These are phyloP conservation scores for Heterodera schachtii DNA, from an alignment of 1,140 invertebrate species.

Conservation along the genomic window DNA sequence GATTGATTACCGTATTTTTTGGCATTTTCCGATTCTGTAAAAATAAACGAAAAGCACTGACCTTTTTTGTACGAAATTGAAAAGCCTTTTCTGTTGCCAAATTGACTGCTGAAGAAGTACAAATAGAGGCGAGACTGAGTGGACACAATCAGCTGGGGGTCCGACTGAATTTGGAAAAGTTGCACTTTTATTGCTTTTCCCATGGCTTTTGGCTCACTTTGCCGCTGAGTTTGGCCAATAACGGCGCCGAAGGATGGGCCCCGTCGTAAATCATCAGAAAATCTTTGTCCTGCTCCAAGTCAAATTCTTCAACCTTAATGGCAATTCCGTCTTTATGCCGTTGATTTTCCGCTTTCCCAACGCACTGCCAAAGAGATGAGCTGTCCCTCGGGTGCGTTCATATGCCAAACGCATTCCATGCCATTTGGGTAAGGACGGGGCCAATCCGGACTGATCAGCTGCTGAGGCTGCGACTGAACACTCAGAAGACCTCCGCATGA, in stretches of 20 bases:
- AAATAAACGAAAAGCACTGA: conserved; percentile 31
- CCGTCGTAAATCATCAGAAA: conserved; percentile 87
- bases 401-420: conserved; percentile 87
- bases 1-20: no score
- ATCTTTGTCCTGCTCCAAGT: conserved; percentile 81
- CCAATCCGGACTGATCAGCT: conserved; percentile 76
- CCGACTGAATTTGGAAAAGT: conserved; percentile 72
- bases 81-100: conserved; percentile 85
- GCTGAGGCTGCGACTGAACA: conserved; percentile 42
- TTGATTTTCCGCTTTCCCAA: no score
- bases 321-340: not conserved
- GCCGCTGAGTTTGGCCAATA: conserved; percentile 81
- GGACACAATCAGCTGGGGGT: conserved; percentile 79
- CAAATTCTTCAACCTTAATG: conserved; percentile 79
- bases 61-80: conserved; percentile 83
- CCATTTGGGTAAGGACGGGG: conserved; percentile 89
- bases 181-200: no score
- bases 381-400: conserved; percentile 76
- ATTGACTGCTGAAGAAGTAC: conserved; percentile 68
- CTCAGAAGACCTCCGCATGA: conserved; percentile 51
- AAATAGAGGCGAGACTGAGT: conserved; percentile 85
- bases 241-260: conserved; percentile 79
- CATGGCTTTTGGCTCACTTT: not conserved
- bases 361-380: conserved; percentile 58
- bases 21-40: no score